A percentile compares a stretch with the other conserved stretches of the same genome.
phyloP scores from a whole-genome alignment of 2,888 invertebrate species.

The Hirtodrosophila alboralis region DNA sequence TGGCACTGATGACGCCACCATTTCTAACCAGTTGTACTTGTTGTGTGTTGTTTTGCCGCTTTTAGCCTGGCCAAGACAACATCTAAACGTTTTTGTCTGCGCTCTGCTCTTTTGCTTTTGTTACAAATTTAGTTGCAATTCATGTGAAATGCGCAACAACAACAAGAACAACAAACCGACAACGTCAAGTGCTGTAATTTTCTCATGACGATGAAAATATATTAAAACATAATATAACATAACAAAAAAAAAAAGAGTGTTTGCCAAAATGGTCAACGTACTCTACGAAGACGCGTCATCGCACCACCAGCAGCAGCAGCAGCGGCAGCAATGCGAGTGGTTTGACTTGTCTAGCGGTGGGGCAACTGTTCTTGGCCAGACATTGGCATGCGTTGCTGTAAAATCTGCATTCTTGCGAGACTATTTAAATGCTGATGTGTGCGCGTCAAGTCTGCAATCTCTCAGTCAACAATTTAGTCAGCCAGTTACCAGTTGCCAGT shows the following conservation, averaged over 20 bases:
- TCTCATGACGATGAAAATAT: slow-evolving; percentile 55
- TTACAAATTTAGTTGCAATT: slow-evolving; percentile 76
- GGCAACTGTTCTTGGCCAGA: slow-evolving; percentile 57
- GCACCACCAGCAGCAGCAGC: slow-evolving; percentile 6
- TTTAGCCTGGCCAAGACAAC: slow-evolving; percentile 6
- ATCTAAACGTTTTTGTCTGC: slow-evolving; percentile 35
- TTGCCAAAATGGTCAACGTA: slow-evolving; percentile 75
- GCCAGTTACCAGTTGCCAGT: slow-evolving; percentile 16
- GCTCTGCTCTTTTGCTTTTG: slow-evolving; percentile 51
- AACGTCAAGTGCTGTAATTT: slow-evolving; percentile 69
- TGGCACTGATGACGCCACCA: slow-evolving; percentile 36
- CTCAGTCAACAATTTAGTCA: neutral
- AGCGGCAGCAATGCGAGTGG: slow-evolving; percentile 49
- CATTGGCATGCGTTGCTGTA: slow-evolving; percentile 70
- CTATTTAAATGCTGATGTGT: slow-evolving; percentile 64
- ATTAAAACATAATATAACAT: neutral
- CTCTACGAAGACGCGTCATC: slow-evolving; percentile 38
- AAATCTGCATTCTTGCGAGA: slow-evolving; percentile 75
- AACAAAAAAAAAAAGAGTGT: slow-evolving; percentile 40
- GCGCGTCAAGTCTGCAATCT: slow-evolving; percentile 40
- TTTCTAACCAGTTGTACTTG: slow-evolving; percentile 50
- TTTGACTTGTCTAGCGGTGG: slow-evolving; percentile 70
- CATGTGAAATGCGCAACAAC: slow-evolving; percentile 59
- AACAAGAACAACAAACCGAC: slow-evolving; percentile 15
- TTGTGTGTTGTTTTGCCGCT: slow-evolving; percentile 37